Evolutionary conservation across 2,888 invertebrate species (phyloP).

Genomic region (Flabesymbios commensalis): DNA sequence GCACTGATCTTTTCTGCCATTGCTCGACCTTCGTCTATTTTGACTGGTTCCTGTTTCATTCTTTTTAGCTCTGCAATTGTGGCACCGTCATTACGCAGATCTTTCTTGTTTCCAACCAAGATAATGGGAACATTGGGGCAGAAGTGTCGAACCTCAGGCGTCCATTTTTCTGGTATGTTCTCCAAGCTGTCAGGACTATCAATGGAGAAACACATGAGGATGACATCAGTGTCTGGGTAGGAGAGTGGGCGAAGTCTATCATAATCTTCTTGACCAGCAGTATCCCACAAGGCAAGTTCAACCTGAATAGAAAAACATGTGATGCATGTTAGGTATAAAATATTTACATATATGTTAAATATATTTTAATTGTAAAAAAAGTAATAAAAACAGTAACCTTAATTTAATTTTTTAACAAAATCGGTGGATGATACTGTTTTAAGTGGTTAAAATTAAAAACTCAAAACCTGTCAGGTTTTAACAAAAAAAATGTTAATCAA

Average conservation of each 20-base stretch:
- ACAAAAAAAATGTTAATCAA: no score
- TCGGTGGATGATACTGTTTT: no score
- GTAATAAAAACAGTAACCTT: no score
- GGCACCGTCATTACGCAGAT: conserved; percentile 64
- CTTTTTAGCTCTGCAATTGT: conserved; percentile 74
- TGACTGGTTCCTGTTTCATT: conserved; percentile 99
- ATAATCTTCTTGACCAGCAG: conserved; percentile 97
- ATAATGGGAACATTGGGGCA: conserved; percentile 99
- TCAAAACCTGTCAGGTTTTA: no score
- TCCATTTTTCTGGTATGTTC: conserved; percentile 99
- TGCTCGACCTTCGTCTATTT: conserved; percentile 92
- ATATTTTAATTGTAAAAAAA: no score
- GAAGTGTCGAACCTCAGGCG: conserved; percentile 90
- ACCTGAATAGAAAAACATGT: conserved; percentile 52
- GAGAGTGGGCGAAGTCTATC: conserved; percentile 93
- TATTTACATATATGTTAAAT: no score
- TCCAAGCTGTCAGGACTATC: conserved; percentile 98
- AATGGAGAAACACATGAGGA: conserved; percentile 99
- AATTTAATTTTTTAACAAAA: no score
- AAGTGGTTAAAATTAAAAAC: no score
- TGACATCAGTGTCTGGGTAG: conserved; percentile 98
- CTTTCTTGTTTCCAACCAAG: conserved; percentile 92
- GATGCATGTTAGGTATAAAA: no score
- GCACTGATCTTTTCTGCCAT: conserved; percentile 99
- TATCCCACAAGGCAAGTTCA: conserved; percentile 78